A percentile compares a stretch with the other conserved stretches of the same genome.
These are phyloP conservation scores for Volucella zonaria DNA, from an alignment of 2,888 invertebrate genomes.

Conservation along the genomic window DNA sequence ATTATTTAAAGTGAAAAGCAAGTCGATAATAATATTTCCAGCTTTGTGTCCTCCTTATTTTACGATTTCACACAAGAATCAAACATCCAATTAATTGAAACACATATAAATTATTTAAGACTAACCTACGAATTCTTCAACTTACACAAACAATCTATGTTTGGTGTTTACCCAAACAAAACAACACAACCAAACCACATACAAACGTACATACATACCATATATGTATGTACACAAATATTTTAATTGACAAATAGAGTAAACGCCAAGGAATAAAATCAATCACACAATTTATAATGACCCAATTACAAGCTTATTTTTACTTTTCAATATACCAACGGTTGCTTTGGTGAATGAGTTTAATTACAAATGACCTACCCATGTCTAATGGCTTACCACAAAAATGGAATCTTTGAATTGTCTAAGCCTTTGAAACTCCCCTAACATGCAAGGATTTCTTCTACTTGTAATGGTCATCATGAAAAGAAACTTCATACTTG, in stretches of 20 bases:
- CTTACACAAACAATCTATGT: background rate
- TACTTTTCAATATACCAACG: constrained; percentile 30
- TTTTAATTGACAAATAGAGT: constrained; percentile 23
- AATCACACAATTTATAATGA: constrained; percentile 46
- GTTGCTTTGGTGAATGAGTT: constrained; percentile 21
- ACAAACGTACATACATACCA: background rate
- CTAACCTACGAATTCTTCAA: constrained; percentile 8
- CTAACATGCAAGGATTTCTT: constrained; percentile 22
- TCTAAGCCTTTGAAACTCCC: constrained; percentile 35
- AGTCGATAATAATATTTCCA: too few relatives aligned
- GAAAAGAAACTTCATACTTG: background rate
- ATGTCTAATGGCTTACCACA: constrained; percentile 7
- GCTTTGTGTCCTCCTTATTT: too few relatives aligned
- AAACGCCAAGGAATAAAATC: constrained; percentile 38
- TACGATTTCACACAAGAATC: too few relatives aligned
- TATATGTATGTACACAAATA: too few relatives aligned
- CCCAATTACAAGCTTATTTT: constrained; percentile 52
- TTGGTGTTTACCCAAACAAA: constrained; percentile 7
- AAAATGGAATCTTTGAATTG: constrained; percentile 11
- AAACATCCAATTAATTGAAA: background rate
- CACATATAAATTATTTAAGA: constrained; percentile 31
- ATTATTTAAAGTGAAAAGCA: too few relatives aligned
- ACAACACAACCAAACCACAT: background rate
- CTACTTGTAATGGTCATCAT: background rate
- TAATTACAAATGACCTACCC: constrained; percentile 24